phyloP scores from a whole-genome alignment of 2,113 vertebrate genomes.

The Macquaria ambigua region DNA sequence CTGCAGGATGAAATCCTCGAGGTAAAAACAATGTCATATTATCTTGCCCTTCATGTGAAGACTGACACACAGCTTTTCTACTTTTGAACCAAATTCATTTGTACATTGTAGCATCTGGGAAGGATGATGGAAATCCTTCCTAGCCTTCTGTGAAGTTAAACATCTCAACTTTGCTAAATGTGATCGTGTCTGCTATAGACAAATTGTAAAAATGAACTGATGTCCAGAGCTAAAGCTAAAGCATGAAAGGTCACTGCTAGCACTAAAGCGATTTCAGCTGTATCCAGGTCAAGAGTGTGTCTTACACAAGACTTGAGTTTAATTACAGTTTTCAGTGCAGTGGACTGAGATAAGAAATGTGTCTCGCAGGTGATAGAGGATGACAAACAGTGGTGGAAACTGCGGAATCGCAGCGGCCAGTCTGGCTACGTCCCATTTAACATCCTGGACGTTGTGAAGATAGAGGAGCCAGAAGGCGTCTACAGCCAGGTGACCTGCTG shows the following conservation, averaged over 20 bases:
- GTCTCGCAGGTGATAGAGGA: slow-evolving; percentile 91
- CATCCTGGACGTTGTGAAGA: slow-evolving; percentile 88
- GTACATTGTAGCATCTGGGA: background rate
- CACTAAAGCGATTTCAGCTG: background rate
- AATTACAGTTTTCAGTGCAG: background rate
- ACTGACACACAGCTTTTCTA: background rate
- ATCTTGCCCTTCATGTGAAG: background rate
- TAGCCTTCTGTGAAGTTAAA: background rate
- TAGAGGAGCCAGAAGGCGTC: slow-evolving; percentile 83
- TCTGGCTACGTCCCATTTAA: slow-evolving; percentile 92
- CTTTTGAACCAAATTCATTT: slow-evolving; percentile 6
- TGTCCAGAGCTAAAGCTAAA: too few relatives aligned
- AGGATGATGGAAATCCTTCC: background rate
- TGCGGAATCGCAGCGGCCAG: slow-evolving; percentile 92
- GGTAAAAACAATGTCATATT: slow-evolving; percentile 78
- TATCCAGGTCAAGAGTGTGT: background rate
- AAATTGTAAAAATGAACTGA: background rate
- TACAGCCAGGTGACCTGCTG: slow-evolving; percentile 73
- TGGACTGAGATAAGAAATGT: slow-evolving; percentile 25
- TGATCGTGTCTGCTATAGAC: background rate
- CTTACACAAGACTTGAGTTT: background rate
- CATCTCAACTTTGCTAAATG: background rate
- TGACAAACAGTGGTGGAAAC: slow-evolving; percentile 96
- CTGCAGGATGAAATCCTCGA: slow-evolving; percentile 94
- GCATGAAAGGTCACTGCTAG: background rate